Evolutionary conservation across 2,888 invertebrate genomes (phyloP), one percentile per base, ranked within the genome.

Genomic region (Brachyopa scutellaris): DNA sequence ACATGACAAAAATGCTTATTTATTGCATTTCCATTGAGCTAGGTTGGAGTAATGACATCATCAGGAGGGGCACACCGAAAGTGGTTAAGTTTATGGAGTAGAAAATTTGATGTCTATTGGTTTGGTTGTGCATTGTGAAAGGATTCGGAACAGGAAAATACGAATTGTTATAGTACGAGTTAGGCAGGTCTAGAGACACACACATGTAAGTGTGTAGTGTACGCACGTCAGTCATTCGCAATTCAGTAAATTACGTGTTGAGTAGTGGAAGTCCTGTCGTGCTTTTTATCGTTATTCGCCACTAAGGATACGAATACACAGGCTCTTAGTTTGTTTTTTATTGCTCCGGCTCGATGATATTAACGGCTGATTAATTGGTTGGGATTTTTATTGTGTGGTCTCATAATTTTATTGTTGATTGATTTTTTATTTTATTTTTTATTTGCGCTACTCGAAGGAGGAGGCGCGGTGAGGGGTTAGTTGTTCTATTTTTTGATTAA

Each of bases 311-410:
- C 31, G 26, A 49, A 40, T 3, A 55, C 21, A 55, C 29, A 47
- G 45, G 38, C 53, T 74, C 66, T 74, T 45, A 57, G 80, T 66
- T 53, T n/a, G 55, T 77, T 77, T 82, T 77, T 82, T 72, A 61
- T 66, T 66, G 70, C 70, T 38, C n/a, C n/a, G 31, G 29, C 61
- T 64, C 53, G 49, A 70, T 47, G 57, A 38, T 59, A 66, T 70
- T 77, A 77, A 82, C 70, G 64, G 64, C 70, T 77, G 82, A 76
- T 82, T 82, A 77, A 82, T 82, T 82, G 77, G 70, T 64, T 66
- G 51, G 77, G 77, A 82, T 77, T 82, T 80, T 82, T 82, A 82
- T 82, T 70, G 70, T 70, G 70, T 53, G 53, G 59, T 67, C 77
- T 82, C 77, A 82, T 82, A 82, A 77, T 67, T 79, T 72, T 72